phyloP scores from a whole-genome alignment of 1,140 invertebrate genomes.

The Lepidurus arcticus region DNA sequence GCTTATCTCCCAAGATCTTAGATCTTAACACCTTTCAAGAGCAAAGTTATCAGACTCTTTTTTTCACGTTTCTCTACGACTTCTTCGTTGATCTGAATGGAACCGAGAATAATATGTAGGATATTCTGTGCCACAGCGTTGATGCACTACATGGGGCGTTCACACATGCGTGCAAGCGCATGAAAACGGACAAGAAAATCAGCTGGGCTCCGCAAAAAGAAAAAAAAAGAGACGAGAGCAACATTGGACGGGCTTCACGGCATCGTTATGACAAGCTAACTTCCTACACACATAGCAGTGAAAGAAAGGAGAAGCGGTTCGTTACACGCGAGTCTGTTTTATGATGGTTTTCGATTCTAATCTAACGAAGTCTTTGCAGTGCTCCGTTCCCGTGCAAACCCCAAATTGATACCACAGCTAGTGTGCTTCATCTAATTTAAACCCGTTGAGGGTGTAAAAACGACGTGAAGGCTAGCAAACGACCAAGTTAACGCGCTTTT shows the following conservation, averaged over 20 bases:
- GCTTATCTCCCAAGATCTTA: no score
- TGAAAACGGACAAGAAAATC: background rate
- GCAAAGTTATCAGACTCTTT: no score
- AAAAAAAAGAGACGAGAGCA: background rate
- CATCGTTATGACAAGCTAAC: slow-evolving; percentile 3
- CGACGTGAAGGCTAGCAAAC: background rate
- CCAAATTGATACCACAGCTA: background rate
- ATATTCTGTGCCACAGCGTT: background rate
- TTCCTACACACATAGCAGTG: background rate
- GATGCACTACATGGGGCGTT: background rate
- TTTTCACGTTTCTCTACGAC: no score
- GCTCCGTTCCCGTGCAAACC: background rate
- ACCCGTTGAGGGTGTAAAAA: background rate
- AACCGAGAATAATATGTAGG: background rate
- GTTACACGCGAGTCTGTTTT: background rate
- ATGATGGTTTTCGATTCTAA: background rate
- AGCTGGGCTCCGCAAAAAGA: background rate
- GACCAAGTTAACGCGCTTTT: background rate
- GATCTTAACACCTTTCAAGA: no score
- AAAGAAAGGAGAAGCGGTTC: background rate
- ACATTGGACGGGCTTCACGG: slow-evolving; percentile 3
- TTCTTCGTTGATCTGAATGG: background rate
- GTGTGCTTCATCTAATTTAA: background rate
- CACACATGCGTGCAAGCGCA: background rate
- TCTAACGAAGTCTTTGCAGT: no score